Base-by-base conservation (phyloP, 2,888 invertebrate genomes). In the Lithophane leautieri region DNA sequence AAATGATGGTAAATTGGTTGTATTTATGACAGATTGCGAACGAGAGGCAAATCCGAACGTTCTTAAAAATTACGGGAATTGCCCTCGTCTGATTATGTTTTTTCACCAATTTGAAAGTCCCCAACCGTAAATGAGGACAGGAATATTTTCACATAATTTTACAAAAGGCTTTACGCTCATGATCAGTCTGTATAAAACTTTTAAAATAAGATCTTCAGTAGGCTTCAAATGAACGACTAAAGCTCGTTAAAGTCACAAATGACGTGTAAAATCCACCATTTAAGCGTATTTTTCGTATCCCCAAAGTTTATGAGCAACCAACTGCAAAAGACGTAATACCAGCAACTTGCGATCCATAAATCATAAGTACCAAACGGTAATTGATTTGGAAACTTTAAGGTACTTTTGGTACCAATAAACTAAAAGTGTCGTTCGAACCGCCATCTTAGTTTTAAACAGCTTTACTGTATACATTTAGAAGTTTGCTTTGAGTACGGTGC, bases 401-500 rank as follows among this genome's bases (percentile, higher is more conserved):
- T 84, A 80, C 68, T 78, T 83, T 85, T 78, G 86, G 84, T 82
- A 86, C 77, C 82, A 88, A 88, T 87, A 87, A 88, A 89, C 87
- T 89, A 86, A 89, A 89, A 86, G 85, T 86, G 86, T 87, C 88
- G 76, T 78, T 79, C 72, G 81, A 82, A 67, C 80, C 81, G 78
- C 78, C 85, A 76, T 75, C 78, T 88, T 79, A 85, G 87, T 88
- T 90, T 89, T 83, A 88, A 91, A 90, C 89, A 87, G 79, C 84
- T 85, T 85, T 83, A 82, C 81, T 79, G 58, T 84, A 78, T 84
- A 84, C 75, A 84, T 86, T 86, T 82, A 74, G 78, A 83, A 90
- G 89, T 87, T 91, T 63, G 56, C 81, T 82, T 83, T 75, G 81
- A 89, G 85, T 88, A 91, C 89, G 89, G 89, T 91, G 90, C 76